Percentiles rank a stretch among this genome's conserved stretches.
Conservation (phyloP, 1,140 invertebrate genomes). For the Acromyrmex charruanus region DNA sequence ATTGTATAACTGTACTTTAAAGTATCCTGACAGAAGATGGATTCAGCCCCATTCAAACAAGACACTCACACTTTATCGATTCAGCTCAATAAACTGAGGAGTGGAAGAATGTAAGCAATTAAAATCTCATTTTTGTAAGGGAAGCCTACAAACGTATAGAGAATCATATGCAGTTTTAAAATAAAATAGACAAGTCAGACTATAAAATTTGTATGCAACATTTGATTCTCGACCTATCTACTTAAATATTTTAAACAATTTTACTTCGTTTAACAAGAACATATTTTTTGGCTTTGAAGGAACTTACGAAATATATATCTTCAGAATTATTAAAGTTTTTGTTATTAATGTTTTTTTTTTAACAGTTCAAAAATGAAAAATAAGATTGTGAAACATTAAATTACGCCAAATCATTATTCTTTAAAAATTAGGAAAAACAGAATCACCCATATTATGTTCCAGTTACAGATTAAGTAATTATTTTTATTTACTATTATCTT, state of each 20-base stretch:
- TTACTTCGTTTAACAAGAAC: no score
- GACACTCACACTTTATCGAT: slow-evolving; percentile 35
- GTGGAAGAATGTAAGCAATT: slow-evolving; percentile 4
- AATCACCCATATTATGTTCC: no score
- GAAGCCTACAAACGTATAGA: background rate
- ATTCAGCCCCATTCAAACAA: slow-evolving; percentile 34
- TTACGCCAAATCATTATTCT: no score
- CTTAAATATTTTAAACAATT: background rate
- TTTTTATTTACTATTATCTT: no score
- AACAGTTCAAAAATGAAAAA: no score
- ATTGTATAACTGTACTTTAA: slow-evolving; percentile 49
- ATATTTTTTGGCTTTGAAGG: no score
- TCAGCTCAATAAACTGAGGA: slow-evolving; percentile 23
- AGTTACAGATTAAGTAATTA: no score
- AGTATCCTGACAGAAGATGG: slow-evolving; percentile 30
- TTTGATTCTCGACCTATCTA: background rate
- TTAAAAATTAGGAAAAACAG: no score
- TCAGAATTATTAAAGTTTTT: no score
- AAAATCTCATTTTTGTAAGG: background rate
- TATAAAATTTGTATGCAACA: background rate
- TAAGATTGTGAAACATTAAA: no score
- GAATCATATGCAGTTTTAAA: background rate
- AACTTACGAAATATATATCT: no score
- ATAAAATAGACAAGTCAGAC: background rate
- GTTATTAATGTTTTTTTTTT: no score